Evolutionary conservation across 2,888 invertebrate species (phyloP).

Genomic region (Drosophila borealis): DNA sequence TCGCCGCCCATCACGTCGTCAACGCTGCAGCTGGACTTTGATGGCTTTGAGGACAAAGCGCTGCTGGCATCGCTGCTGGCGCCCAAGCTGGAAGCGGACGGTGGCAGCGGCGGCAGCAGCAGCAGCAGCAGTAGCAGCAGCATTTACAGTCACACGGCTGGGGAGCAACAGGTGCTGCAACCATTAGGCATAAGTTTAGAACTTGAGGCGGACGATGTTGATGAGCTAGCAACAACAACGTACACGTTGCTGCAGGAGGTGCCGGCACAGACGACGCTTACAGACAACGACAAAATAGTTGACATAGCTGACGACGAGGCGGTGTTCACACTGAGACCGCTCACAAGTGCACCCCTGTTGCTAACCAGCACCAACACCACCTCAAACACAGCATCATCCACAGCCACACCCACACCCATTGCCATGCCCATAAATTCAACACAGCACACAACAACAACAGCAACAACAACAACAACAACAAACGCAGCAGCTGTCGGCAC

Average conservation of each 20-base stretch:
- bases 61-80: slow-evolving; percentile 57
- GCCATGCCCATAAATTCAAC: slow-evolving; percentile 44
- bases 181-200: slow-evolving; percentile 78
- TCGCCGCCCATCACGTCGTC: slow-evolving; percentile 63
- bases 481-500: slow-evolving; percentile 42
- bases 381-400: slow-evolving; percentile 40
- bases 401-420: slow-evolving; percentile 35
- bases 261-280: slow-evolving; percentile 24
- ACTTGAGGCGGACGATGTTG: slow-evolving; percentile 64
- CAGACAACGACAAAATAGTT: slow-evolving; percentile 47
- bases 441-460: slow-evolving; percentile 35
- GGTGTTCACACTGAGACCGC: slow-evolving; percentile 63
- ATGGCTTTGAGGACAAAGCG: slow-evolving; percentile 59
- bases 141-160: slow-evolving; percentile 47
- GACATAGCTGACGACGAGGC: slow-evolving; percentile 56
- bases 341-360: slow-evolving; percentile 58
- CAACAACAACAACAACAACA: slow-evolving; percentile 33
- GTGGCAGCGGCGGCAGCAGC: slow-evolving; percentile 22
- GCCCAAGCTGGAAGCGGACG: slow-evolving; percentile 57
- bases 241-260: slow-evolving; percentile 50
- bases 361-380: slow-evolving; percentile 42
- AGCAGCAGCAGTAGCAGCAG: slow-evolving; percentile 30
- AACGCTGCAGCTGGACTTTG: slow-evolving; percentile 58
- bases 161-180: slow-evolving; percentile 83
- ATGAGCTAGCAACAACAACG: slow-evolving; percentile 41